These are phyloP conservation scores for Kuschelorhynchus macadamiae DNA, from an alignment of 2,888 invertebrate species.

Conservation along the genomic window DNA sequence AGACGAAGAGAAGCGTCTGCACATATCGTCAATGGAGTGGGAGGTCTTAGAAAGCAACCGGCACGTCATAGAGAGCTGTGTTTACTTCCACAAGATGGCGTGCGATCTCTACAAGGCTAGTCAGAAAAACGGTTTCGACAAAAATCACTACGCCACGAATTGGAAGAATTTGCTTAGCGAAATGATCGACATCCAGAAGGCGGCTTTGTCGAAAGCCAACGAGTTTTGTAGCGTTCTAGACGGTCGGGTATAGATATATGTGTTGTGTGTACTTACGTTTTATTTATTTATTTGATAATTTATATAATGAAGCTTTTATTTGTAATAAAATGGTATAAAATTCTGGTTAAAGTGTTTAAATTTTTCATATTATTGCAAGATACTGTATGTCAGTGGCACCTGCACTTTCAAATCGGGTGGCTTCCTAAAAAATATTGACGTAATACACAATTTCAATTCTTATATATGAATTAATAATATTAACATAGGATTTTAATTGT, in stretches of 20 bases:
- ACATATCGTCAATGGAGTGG: constrained; percentile 58
- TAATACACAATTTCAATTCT: no score
- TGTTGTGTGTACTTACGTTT: constrained; percentile 29
- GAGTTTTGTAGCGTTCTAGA: constrained; percentile 62
- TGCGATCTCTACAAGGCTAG: constrained; percentile 83
- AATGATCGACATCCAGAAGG: constrained; percentile 64
- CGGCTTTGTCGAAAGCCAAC: constrained; percentile 62
- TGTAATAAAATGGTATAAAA: constrained; percentile 28
- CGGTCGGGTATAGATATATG: constrained; percentile 33
- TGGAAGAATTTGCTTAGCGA: constrained; percentile 64
- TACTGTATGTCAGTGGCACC: no score
- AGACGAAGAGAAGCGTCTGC: constrained; percentile 55
- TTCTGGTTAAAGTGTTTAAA: no score
- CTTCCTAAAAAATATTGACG: no score
- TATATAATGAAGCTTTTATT: constrained; percentile 27
- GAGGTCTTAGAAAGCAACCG: constrained; percentile 90
- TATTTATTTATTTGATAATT: constrained; percentile 40
- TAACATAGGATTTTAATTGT: no score
- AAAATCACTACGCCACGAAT: constrained; percentile 70
- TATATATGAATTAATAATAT: no score
- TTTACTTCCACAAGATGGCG: constrained; percentile 81
- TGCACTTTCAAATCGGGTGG: no score
- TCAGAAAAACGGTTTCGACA: constrained; percentile 93
- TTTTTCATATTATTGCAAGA: no score
- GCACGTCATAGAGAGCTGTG: constrained; percentile 80